Evolutionary conservation across 1,140 invertebrate species (phyloP), one percentile per base, ranked within the genome.

Genomic region (Aporrectodea caliginosa): DNA sequence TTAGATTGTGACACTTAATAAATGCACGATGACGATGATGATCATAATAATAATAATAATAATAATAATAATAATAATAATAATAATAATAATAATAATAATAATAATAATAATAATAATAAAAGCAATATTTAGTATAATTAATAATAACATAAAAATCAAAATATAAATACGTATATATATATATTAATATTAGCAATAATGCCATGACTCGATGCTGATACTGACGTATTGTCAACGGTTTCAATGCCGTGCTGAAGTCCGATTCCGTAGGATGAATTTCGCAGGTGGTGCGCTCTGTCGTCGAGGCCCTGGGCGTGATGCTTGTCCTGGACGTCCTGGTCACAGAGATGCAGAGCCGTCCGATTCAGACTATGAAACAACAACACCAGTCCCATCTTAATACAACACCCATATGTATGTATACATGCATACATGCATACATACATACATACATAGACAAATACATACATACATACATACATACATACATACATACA

Each of bases 191-290:
- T n/a, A n/a, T n/a, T n/a, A n/a, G n/a, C n/a, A n/a, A n/a, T n/a
- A n/a, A n/a, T n/a, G n/a, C n/a, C n/a, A n/a, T n/a, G n/a, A n/a
- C n/a, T n/a, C n/a, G n/a, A n/a, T n/a, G n/a, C n/a, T n/a, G n/a
- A n/a, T 75, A 84, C 88, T 87, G 90, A 93, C 90, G 94, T 95
- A 71, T 93, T 93, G 90, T 96, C 94, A 84, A 92, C 93, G 89
- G 93, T 94, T 88, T 97, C 94, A 82, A 97, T 95, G 79, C 94
- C 95, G 30, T 93, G 93, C 87, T 94, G 94, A 87, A 94, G 96
- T 83, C 95, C 94, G 77, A 97, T 93, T 16, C 94, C 94, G 82
- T 92, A 89, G 2, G 93, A 94, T 82, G 91, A 91, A 88, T 96
- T 96, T 85, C 94, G 94, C 34, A 97, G 90, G 84, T 94, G 93